Base-by-base conservation (phyloP, 2,797 vertebrate species). In the Spondyliosoma cantharus region DNA sequence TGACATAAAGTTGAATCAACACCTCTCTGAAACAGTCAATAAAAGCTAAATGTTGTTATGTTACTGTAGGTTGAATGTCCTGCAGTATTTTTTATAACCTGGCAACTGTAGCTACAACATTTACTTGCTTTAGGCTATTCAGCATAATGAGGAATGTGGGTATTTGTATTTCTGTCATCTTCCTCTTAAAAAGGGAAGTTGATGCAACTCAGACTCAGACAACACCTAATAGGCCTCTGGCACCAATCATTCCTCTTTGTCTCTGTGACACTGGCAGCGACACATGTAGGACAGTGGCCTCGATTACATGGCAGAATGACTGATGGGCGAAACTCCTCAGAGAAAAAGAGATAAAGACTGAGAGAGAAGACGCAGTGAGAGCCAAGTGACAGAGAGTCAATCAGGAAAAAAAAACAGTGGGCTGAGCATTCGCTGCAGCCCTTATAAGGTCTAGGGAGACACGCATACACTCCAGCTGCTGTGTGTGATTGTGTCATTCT, bases 371-470 rank as follows among this genome's bases (percentile, higher is more conserved):
- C 0, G 45, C 63, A 56, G 46, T 17, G 42, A 71, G 61, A 71
- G 37, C 52, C 57, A 27, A 67, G 48, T 82, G 85, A 83, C 76
- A 76, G 76, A 57, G 25, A 72, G 37, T 72, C 46, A 71, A 80
- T 83, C 75, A 82, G 27, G 45, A 83, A 84, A 25, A 54, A n/a
- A 25, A 43, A 73, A 32, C 1, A 58, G 15, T 5, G 32, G 29
- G 56, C 62, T 1, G 13, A 70, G 27, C 20, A 32, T 54, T 68
- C 4, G 13, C 58, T 64, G 68, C 2, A 2, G 69, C 52, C 83
- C 72, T 83, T 86, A 80, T 83, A 88, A 83, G 86, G 86, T 3
- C 58, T 58, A 67, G 46, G 42, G 45, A 90, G 53, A 87, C 65
- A 64, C 5, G 24, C 24, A 74, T 3, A 56, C 46, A 52, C 74